Evolutionary conservation across 2,888 invertebrate genomes (phyloP), one percentile per base, ranked within the genome.

Genomic region (Dynastes tityus): DNA sequence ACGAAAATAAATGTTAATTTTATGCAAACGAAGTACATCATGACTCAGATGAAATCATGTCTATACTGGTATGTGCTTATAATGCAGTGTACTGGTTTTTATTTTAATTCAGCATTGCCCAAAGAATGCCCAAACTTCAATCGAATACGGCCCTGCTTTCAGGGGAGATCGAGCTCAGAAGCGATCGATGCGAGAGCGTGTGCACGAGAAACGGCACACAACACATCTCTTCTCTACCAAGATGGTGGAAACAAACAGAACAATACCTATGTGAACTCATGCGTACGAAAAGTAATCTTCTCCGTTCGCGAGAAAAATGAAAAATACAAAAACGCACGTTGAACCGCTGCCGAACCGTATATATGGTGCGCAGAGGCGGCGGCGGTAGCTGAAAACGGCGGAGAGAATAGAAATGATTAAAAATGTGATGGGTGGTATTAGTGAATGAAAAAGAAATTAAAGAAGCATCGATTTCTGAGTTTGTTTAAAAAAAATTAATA

Each of bases 161-260:
- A 79, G 82, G 82, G 82, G 82, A 71, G 73, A 73, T 73, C 73
- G 73, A 40, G 73, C 73, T 73, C 32, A 81, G 81, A 80, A 79
- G 80, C 84, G 86, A 87, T 86, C 86, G 87, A 87, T 87, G 85
- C 84, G 80, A 84, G 83, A 85, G 85, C 85, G 85, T 84, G 84
- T 73, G 73, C 73, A 73, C 73, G 73, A 73, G 58, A 61, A 73
- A 73, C 73, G 61, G 73, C 84, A 84, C 84, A 83, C 85, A 86
- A 86, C 86, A 85, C 86, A 86, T 87, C 87, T 87, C 87, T 86
- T 86, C 86, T 85, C 85, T 85, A 85, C 85, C 86, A 87, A 87
- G 87, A 87, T 87, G 87, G 87, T 86, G 87, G 87, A 86, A 87
- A 87, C 87, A 87, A 87, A 87, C 86, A 86, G 86, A 85, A 86